Conservation (phyloP, 2,797 vertebrate species). For the Halcyon leucocephala region DNA sequence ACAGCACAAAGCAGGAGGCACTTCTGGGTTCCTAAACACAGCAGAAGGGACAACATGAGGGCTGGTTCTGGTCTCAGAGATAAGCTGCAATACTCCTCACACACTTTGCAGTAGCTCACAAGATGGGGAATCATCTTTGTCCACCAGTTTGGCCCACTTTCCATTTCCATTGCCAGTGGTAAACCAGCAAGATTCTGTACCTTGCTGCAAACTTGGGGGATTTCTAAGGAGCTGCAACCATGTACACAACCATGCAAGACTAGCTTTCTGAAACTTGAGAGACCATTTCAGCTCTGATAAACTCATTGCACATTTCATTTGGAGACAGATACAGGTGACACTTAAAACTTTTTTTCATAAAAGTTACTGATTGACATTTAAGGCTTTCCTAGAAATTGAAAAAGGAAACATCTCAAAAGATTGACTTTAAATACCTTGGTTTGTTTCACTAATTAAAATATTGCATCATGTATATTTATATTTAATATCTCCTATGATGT, state of each 20-base stretch:
- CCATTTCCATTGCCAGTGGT: fast-evolving
- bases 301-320: neutral
- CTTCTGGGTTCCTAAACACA: neutral
- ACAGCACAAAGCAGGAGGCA: neutral
- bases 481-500: neutral
- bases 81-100: neutral
- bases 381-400: neutral
- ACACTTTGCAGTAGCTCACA: neutral
- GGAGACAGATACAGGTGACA: neutral
- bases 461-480: neutral
- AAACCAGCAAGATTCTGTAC: neutral
- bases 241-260: too few relatives aligned
- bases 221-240: neutral
- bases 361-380: neutral
- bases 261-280: neutral
- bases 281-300: neutral
- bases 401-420: neutral
- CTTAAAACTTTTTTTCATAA: neutral
- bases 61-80: neutral
- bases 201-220: neutral
- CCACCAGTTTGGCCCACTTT: neutral
- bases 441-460: neutral
- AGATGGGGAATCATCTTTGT: fast-evolving
- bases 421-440: neutral
- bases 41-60: neutral